Percentiles rank a stretch among this genome's conserved stretches.
Conservation (phyloP, 2,113 vertebrate genomes). For the Coptodon bakossiorum region DNA sequence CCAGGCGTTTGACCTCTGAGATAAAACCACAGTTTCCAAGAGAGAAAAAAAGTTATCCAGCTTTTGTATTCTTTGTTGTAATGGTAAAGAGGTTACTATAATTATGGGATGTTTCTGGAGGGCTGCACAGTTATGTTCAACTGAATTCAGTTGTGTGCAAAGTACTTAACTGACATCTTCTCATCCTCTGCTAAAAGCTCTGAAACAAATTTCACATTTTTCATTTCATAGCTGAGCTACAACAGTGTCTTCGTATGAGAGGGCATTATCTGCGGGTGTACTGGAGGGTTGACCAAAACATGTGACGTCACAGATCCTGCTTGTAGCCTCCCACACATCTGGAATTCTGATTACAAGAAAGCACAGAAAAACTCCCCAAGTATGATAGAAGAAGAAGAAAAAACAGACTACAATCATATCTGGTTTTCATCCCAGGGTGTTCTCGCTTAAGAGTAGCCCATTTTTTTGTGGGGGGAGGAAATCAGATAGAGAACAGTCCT, state of each 20-base stretch:
- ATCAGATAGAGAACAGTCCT: neutral
- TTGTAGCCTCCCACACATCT: neutral
- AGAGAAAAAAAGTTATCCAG: neutral
- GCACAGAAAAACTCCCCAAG: neutral
- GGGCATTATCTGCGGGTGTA: neutral
- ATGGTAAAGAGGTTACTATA: neutral
- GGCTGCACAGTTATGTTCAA: neutral
- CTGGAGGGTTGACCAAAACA: neutral
- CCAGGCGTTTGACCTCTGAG: neutral
- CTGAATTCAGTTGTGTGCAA: accelerated
- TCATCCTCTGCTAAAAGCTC: neutral
- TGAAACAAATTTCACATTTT: neutral
- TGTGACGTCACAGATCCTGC: neutral
- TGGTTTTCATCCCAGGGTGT: neutral
- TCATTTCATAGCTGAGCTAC: neutral
- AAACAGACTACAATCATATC: neutral
- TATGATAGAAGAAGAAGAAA: neutral
- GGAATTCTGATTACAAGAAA: neutral
- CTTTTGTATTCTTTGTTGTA: neutral
- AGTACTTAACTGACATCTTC: neutral
- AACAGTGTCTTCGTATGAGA: neutral
- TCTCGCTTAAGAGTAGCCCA: neutral
- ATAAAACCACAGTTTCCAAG: neutral
- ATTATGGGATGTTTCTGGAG: neutral
- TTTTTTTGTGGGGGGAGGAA: neutral